A percentile compares a stretch with the other conserved stretches of the same genome.
These are phyloP conservation scores for Melanotaenia trifasciata DNA, from an alignment of 2,797 vertebrate species.

Conservation along the genomic window DNA sequence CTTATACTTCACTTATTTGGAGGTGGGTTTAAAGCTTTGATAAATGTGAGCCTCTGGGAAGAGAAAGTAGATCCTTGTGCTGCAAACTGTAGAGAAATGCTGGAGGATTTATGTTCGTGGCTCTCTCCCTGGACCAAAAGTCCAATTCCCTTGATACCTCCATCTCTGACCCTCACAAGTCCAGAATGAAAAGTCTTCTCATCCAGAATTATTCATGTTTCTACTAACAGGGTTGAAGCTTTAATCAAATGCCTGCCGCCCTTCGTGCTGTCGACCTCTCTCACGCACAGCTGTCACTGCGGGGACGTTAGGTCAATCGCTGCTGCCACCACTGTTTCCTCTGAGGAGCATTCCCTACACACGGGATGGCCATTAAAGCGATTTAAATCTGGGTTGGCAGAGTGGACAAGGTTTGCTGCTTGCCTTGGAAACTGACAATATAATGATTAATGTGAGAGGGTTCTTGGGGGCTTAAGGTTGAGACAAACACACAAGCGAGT, in stretches of 20 bases:
- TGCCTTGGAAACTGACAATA: slow-evolving; percentile 59
- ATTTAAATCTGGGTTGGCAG: slow-evolving; percentile 61
- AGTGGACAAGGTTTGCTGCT: slow-evolving; percentile 42
- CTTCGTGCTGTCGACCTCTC: slow-evolving; percentile 57
- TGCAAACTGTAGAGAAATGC: slow-evolving; percentile 33
- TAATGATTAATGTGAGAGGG: slow-evolving; percentile 65
- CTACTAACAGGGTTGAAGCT: slow-evolving; percentile 54
- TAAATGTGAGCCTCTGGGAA: slow-evolving; percentile 25
- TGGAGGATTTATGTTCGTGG: slow-evolving; percentile 40
- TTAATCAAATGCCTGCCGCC: slow-evolving; percentile 71
- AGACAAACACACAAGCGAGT: slow-evolving; percentile 44
- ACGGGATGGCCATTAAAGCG: slow-evolving; percentile 61
- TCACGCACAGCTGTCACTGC: slow-evolving; percentile 55
- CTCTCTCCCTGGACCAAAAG: slow-evolving; percentile 28
- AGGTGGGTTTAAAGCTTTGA: slow-evolving; percentile 28
- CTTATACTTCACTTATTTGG: slow-evolving; percentile 7
- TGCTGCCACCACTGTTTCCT: slow-evolving; percentile 64
- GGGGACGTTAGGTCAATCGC: slow-evolving; percentile 63
- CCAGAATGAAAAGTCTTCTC: slow-evolving; percentile 51
- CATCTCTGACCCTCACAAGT: slow-evolving; percentile 56
- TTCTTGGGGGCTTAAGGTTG: slow-evolving; percentile 38
- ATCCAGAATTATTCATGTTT: slow-evolving; percentile 75
- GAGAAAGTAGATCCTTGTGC: slow-evolving; percentile 24
- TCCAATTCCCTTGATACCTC: slow-evolving; percentile 37
- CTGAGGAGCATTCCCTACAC: slow-evolving; percentile 51